These are phyloP conservation scores for Dioctria rufipes DNA, from an alignment of 2,888 invertebrate species.

Conservation along the genomic window DNA sequence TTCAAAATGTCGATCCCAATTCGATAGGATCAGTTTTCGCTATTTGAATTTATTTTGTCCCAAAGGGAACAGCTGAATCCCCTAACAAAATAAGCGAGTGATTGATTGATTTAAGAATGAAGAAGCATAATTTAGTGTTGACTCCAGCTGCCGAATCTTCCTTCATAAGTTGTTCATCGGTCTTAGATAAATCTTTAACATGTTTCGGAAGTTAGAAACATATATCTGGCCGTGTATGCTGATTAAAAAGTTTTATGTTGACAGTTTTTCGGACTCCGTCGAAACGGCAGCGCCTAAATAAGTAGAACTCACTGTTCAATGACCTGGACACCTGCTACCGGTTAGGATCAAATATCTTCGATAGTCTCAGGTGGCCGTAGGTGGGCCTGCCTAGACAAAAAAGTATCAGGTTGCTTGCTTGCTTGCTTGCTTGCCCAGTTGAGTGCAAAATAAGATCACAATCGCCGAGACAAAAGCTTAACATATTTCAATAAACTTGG, in stretches of 20 bases:
- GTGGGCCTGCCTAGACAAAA: constrained; percentile 40
- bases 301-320: constrained; percentile 40
- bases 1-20: neutral
- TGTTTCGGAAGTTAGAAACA: constrained; percentile 42
- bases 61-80: constrained; percentile 8
- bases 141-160: neutral
- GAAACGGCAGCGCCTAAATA: constrained; percentile 12
- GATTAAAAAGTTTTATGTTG: constrained; percentile 34
- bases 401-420: constrained; percentile 48
- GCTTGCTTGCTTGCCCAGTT: neutral
- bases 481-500: constrained; percentile 21
- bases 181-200: constrained; percentile 2
- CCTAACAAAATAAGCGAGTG: neutral
- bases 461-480: constrained; percentile 11
- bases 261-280: constrained; percentile 2
- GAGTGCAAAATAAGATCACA: constrained; percentile 6
- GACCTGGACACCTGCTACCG: constrained; percentile 55
- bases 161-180: neutral
- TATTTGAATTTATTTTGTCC: constrained; percentile 12
- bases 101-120: constrained; percentile 37
- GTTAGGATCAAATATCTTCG: constrained; percentile 39
- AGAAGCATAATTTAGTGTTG: neutral
- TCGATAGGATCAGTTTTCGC: constrained; percentile 29
- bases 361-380: constrained; percentile 40
- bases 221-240: constrained; percentile 12